Evolutionary conservation across 2,797 vertebrate species (phyloP).

Genomic region (Muscicapa comitata): DNA sequence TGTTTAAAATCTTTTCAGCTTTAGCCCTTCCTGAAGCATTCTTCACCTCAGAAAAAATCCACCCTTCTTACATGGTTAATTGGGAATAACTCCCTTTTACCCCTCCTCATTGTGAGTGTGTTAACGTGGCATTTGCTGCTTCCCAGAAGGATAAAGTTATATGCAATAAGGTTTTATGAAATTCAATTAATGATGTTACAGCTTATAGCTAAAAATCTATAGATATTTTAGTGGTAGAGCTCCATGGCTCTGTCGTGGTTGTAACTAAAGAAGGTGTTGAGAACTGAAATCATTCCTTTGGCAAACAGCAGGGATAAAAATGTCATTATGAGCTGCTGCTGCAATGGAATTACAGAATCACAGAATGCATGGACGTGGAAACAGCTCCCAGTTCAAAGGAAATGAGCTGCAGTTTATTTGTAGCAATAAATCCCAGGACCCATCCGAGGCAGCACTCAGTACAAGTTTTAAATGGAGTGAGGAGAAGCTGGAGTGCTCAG

Average conservation of each 20-base stretch:
- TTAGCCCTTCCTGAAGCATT: background rate
- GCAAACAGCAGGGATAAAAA: background rate
- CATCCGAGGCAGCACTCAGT: background rate
- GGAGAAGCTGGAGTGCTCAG: background rate
- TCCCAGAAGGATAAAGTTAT: background rate
- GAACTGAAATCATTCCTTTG: background rate
- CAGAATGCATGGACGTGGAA: background rate
- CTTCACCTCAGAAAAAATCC: background rate
- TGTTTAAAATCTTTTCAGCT: background rate
- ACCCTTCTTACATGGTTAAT: background rate
- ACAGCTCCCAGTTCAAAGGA: background rate
- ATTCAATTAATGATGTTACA: background rate
- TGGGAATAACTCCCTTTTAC: background rate
- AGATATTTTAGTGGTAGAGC: background rate
- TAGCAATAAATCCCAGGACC: background rate
- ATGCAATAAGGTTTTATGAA: background rate
- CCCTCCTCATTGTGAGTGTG: background rate
- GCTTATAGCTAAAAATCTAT: background rate
- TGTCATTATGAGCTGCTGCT: background rate
- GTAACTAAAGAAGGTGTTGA: background rate
- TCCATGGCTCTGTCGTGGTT: rapidly evolving
- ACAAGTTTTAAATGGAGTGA: background rate
- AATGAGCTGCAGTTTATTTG: background rate
- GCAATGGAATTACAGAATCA: background rate
- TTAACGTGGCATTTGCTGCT: background rate